These are phyloP conservation scores for Drosophila tripunctata DNA, from an alignment of 2,888 invertebrate genomes.

Conservation along the genomic window DNA sequence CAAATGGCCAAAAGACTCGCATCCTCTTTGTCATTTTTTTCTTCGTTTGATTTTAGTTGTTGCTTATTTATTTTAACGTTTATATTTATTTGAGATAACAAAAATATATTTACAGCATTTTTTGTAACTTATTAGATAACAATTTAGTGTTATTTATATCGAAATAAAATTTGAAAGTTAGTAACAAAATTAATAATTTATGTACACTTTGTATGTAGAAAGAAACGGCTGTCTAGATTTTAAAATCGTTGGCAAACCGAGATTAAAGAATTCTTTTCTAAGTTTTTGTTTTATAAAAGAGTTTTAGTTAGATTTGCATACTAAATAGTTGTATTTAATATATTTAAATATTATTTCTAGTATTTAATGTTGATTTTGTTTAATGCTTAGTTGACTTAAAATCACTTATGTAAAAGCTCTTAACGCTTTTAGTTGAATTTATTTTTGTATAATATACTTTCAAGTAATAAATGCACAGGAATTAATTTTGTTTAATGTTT, in stretches of 20 bases:
- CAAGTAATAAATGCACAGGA: constrained; percentile 52
- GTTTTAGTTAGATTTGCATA: constrained; percentile 9
- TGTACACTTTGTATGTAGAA: constrained; percentile 31
- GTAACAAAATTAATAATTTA: constrained; percentile 13
- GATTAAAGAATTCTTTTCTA: neutral
- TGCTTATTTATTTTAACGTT: too few species aligned
- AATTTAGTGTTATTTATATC: constrained; percentile 36
- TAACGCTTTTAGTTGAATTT: constrained; percentile 42
- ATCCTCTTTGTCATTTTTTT: neutral
- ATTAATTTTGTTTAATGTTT: constrained; percentile 3
- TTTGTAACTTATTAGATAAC: constrained; percentile 10
- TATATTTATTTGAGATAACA: constrained; percentile 21
- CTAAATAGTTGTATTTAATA: constrained; percentile 8
- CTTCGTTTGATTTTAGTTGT: constrained; percentile 35
- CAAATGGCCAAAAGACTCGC: constrained; percentile 34
- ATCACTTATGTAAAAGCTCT: constrained; percentile 59
- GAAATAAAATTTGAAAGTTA: constrained; percentile 13
- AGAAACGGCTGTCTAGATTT: too few species aligned
- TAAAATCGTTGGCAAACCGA: neutral
- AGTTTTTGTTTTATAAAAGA: constrained; percentile 5
- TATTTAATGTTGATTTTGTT: constrained; percentile 34
- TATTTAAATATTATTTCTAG: constrained; percentile 27
- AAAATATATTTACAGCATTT: constrained; percentile 47
- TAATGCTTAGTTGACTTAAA: constrained; percentile 53
- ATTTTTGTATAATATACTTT: constrained; percentile 44